A percentile compares a stretch with the other conserved stretches of the same genome.
phyloP scores from a whole-genome alignment of 1,140 invertebrate species.

The Coelopa frigida region DNA sequence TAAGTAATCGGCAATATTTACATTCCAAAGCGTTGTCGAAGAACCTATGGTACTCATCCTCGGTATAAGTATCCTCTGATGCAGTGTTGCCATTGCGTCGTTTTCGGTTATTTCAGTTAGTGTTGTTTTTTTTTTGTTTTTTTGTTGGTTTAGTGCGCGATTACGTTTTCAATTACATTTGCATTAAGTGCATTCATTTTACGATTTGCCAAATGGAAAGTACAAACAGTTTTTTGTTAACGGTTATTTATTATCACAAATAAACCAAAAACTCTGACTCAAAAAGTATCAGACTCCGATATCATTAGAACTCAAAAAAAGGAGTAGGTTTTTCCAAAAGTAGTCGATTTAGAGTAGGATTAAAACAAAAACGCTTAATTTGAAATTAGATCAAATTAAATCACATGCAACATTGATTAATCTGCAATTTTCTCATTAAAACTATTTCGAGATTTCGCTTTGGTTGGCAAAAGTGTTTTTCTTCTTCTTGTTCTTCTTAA shows the following conservation, averaged over 20 bases:
- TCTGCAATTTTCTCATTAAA: no score
- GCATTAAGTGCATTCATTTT: conserved; percentile 8
- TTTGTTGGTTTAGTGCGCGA: conserved; percentile 4
- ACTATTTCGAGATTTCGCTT: no score
- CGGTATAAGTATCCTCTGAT: conserved; percentile 47
- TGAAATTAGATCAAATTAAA: no score
- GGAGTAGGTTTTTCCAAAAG: no score
- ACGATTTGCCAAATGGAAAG: neutral
- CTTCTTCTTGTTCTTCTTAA: no score
- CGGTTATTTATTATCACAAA: conserved; percentile 15
- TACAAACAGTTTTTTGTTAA: conserved; percentile 9
- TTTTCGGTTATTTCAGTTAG: conserved; percentile 13
- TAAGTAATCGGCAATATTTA: conserved; percentile 45
- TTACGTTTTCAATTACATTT: neutral
- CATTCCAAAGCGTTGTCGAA: conserved; percentile 70
- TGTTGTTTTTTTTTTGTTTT: conserved; percentile 11
- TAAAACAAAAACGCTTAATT: no score
- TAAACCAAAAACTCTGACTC: no score
- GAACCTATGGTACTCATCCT: conserved; percentile 69
- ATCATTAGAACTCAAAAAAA: no score
- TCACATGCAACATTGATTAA: no score
- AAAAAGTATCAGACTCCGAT: no score
- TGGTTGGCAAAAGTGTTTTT: no score
- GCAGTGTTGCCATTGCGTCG: neutral
- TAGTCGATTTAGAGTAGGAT: no score